A percentile compares a stretch with the other conserved stretches of the same genome.
Evolutionary conservation across 1,140 invertebrate genomes (phyloP).

Genomic region (Sitobion miscanthi): DNA sequence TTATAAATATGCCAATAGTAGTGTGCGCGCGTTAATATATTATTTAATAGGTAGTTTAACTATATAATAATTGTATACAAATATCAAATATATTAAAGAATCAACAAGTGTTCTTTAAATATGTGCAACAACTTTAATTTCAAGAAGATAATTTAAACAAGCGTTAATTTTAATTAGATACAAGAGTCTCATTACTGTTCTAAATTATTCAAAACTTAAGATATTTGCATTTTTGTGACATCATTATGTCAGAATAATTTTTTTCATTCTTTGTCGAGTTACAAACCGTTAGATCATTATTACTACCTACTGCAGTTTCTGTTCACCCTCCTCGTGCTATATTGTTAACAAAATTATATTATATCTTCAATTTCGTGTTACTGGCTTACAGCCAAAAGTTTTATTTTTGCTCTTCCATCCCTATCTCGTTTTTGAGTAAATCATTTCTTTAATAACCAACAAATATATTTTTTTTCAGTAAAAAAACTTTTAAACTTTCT

Average conservation of each 20-base stretch:
- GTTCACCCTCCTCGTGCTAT: neutral
- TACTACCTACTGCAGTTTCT: neutral
- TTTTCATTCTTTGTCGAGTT: neutral
- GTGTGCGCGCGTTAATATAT: neutral
- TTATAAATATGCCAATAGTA: neutral
- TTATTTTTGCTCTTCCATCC: no score
- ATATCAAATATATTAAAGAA: neutral
- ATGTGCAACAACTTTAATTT: neutral
- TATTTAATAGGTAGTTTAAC: neutral
- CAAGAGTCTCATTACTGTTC: neutral
- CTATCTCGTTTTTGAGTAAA: no score
- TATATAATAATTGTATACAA: neutral
- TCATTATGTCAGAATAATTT: neutral
- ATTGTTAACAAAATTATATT: neutral
- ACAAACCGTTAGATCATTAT: neutral
- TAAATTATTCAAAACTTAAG: constrained; percentile 12
- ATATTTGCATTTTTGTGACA: neutral
- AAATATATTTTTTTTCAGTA: no score
- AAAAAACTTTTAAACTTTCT: neutral
- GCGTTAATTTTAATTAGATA: constrained; percentile 12
- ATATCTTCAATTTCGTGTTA: no score
- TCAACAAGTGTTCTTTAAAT: neutral
- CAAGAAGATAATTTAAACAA: neutral
- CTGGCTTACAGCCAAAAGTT: no score
- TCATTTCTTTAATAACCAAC: neutral